A percentile compares a stretch with the other conserved stretches of the same genome.
Conservation (phyloP, 30 jellyfish, hydroid and myxozoan species). For the Aurelia sp. region DNA sequence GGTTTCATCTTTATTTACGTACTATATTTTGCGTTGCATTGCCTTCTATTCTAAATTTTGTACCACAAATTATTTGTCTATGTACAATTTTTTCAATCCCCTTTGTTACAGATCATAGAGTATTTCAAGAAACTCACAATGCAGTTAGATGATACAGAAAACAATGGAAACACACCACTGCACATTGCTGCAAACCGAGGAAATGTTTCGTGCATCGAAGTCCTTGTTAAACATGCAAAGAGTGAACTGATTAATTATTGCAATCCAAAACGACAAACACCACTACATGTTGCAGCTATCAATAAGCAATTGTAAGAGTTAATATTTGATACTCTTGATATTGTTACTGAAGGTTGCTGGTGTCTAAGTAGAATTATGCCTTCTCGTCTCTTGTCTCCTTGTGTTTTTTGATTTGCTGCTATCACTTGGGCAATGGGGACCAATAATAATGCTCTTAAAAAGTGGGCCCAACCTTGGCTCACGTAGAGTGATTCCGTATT, state of each 20-base stretch:
- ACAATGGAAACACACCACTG: conserved; percentile 58
- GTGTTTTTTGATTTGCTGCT: too few species aligned
- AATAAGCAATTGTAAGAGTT: conserved; percentile 15
- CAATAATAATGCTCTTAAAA: too few species aligned
- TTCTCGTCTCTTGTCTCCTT: too few species aligned
- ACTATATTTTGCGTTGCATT: not conserved
- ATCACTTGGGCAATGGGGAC: too few species aligned
- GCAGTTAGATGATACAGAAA: conserved; percentile 35
- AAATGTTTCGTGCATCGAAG: conserved; percentile 29
- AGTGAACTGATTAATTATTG: not conserved
- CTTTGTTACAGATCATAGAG: conserved; percentile 10
- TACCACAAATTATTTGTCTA: not conserved
- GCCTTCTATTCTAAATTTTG: too few species aligned
- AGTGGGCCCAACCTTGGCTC: too few species aligned
- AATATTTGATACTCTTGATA: too few species aligned
- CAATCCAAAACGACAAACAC: conserved; percentile 39
- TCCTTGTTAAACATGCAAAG: conserved; percentile 9
- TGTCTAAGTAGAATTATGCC: too few species aligned
- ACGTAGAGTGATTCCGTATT: too few species aligned
- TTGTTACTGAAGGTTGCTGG: too few species aligned
- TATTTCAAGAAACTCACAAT: conserved; percentile 28
- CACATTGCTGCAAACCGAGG: conserved; percentile 57
- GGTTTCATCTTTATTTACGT: not conserved
- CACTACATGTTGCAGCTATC: conserved; percentile 57
- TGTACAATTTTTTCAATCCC: not conserved